Evolutionary conservation across 2,888 invertebrate species (phyloP), one percentile per base, ranked within the genome.

Genomic region (Drosophila melanosoma): DNA sequence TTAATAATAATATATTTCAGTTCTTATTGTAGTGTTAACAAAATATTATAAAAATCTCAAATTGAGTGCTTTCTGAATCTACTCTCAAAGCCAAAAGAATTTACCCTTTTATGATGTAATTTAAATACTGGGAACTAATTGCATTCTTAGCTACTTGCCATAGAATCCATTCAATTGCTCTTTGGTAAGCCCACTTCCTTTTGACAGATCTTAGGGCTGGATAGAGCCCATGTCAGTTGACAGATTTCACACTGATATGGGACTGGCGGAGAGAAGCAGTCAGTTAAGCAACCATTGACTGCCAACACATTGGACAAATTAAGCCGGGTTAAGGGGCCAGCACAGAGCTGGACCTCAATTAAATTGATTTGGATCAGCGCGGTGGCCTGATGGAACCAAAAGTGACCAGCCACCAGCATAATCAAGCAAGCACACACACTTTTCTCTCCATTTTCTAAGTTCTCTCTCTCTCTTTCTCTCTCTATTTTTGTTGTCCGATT

Each of bases 321-420:
- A 78, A 81, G 78, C 65, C 71, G 73, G 86, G 77, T 74, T 76
- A 83, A 83, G 72, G 77, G 79, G 72, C 78, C 80, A 65, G 45
- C 53, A 74, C 68, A 32, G 35, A 36, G 67, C 77, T 72, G 87
- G 77, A 82, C 79, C 81, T 79, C 81, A 89, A 86, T 87, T 90
- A 87, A 90, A 87, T 90, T 90, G 87, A 90, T 90, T 88, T 79
- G 82, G 78, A 85, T 82, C 85, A 76, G 71, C 79, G 84, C 15
- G 40, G 20, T 56, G 38, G 73, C 58, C 68, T 54, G 66, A 69
- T 72, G 69, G 35, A 59, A 53, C 60, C 38, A 61, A 42, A 33
- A 67, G 65, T 69, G 75, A 75, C 74, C 76, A 63, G 56, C 48
- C 17, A 65, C 53, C 63, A 74, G 81, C 82, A 82, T 80, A 77